Evolutionary conservation across 2,888 invertebrate species (phyloP).

Genomic region (Fissipunctia ypsillon): DNA sequence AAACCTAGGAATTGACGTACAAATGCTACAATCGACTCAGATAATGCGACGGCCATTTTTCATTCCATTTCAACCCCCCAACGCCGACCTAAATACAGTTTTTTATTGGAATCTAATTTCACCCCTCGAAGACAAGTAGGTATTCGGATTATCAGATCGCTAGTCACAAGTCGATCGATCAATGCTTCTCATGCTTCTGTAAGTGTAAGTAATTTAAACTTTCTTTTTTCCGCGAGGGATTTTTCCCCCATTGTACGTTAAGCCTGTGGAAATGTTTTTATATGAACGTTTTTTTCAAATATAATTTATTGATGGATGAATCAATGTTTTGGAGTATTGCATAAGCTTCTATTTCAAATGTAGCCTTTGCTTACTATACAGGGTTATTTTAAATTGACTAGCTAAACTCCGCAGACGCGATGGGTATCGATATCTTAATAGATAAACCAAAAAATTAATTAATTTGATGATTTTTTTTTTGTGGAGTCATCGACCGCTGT

Average conservation of each 20-base stretch:
- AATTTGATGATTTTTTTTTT: too few species aligned
- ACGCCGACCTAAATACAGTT: conserved; percentile 63
- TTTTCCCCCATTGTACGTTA: conserved; percentile 39
- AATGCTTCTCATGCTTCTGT: conserved; percentile 62
- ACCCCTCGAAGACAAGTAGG: conserved; percentile 60
- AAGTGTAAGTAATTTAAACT: conserved; percentile 68
- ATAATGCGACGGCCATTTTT: conserved; percentile 62
- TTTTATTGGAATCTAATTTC: conserved; percentile 72
- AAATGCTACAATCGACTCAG: conserved; percentile 44
- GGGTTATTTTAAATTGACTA: too few species aligned
- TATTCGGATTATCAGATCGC: conserved; percentile 57
- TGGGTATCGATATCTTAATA: too few species aligned
- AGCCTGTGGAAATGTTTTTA: conserved; percentile 39
- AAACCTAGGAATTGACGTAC: conserved; percentile 50
- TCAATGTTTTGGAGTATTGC: not conserved
- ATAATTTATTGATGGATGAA: conserved; percentile 32
- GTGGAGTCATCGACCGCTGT: too few species aligned
- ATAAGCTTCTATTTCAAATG: not conserved
- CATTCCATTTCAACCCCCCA: conserved; percentile 53
- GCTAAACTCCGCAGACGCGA: too few species aligned
- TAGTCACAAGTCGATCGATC: conserved; percentile 68
- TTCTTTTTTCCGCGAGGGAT: conserved; percentile 50
- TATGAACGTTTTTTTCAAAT: conserved; percentile 45
- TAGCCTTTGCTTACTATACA: not conserved
- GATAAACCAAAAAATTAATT: too few species aligned